Conservation (phyloP, 2,113 vertebrate genomes). For the Sula dactylatra region DNA sequence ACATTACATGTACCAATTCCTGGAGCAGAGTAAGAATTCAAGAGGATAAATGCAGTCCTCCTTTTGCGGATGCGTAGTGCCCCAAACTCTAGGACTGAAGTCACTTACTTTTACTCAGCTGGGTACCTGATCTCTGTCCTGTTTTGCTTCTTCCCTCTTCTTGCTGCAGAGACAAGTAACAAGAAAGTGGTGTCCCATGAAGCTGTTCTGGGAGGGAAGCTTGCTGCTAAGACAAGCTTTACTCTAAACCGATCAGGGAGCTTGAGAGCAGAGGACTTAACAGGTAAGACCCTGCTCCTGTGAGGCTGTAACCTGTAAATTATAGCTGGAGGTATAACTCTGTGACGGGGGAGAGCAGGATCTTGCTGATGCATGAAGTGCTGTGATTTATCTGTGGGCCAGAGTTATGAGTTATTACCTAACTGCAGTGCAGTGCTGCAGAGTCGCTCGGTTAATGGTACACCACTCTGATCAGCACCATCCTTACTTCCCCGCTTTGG, state of each 20-base stretch:
- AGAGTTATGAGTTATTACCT: not conserved
- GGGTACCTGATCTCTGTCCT: not conserved
- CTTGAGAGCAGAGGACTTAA: conserved; percentile 84
- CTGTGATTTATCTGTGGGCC: not conserved
- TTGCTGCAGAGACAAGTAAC: conserved; percentile 72
- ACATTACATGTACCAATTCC: not conserved
- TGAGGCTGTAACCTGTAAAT: not conserved
- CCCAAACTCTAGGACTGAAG: not conserved
- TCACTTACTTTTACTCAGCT: not conserved
- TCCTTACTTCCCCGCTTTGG: not conserved
- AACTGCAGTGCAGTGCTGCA: not conserved
- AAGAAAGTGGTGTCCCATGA: conserved; percentile 88
- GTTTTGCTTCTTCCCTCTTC: not conserved
- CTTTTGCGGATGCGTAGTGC: not conserved
- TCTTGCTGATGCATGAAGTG: not conserved
- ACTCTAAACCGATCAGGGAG: conserved; percentile 86
- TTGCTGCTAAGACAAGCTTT: conserved; percentile 93
- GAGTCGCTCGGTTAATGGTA: not conserved
- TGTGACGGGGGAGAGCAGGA: not conserved
- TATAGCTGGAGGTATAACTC: not conserved
- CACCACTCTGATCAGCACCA: not conserved
- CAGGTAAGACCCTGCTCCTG: conserved; percentile 73
- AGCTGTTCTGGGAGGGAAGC: conserved; percentile 87
- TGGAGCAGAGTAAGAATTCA: not conserved
- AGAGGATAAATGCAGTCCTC: not conserved